Conservation (phyloP, 1,140 invertebrate genomes). For the Drosophila sp. region DNA sequence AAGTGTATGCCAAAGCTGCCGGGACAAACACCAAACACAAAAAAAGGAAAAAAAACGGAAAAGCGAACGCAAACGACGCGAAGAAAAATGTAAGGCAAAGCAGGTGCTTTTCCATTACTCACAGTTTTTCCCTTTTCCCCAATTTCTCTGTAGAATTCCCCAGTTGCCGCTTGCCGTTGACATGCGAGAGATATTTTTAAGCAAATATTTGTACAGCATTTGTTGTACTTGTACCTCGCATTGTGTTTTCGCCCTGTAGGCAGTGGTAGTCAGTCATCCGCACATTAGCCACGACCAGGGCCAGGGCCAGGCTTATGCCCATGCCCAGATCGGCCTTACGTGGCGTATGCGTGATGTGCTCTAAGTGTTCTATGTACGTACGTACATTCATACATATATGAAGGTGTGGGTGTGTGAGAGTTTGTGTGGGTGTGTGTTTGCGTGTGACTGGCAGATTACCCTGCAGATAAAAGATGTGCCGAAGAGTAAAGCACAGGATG, state of each 20-base stretch:
- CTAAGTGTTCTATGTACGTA: conserved; percentile 1
- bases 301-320: background rate
- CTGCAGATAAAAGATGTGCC: conserved; percentile 44
- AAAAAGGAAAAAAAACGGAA: conserved; percentile 9
- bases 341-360: conserved; percentile 51
- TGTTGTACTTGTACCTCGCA: conserved; percentile 35
- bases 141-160: conserved; percentile 28
- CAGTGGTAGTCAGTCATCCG: conserved; percentile 34
- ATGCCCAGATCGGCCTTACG: conserved; percentile 22
- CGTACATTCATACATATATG: background rate
- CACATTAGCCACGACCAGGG: conserved; percentile 23
- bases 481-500: conserved; percentile 36
- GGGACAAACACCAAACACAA: conserved; percentile 55
- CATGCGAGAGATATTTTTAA: conserved; percentile 66
- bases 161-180: conserved; percentile 58
- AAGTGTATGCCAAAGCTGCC: conserved; percentile 55
- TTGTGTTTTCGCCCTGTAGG: conserved; percentile 47
- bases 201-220: conserved; percentile 64
- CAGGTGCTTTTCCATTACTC: conserved; percentile 44
- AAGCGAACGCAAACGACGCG: background rate
- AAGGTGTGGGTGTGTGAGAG: conserved; percentile 6
- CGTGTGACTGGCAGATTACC: conserved; percentile 37
- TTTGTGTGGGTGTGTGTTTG: background rate
- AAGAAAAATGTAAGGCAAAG: conserved; percentile 1
- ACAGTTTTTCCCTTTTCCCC: conserved; percentile 18